A percentile compares a stretch with the other conserved stretches of the same genome.
Evolutionary conservation across 1,140 invertebrate genomes (phyloP).

Genomic region (Temnothorax longispinosus): DNA sequence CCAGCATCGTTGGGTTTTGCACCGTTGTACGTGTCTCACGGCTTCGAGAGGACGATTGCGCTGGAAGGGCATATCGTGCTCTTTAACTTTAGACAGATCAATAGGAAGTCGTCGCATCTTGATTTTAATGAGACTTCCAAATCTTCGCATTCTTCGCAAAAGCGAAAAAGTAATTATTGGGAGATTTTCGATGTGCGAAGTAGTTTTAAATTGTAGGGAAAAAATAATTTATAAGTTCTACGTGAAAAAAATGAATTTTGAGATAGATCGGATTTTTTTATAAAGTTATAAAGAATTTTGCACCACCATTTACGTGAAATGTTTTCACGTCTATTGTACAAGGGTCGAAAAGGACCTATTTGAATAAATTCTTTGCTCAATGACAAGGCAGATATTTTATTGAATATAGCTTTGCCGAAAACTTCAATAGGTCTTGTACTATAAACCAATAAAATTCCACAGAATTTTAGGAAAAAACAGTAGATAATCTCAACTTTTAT

Average conservation of each 20-base stretch:
- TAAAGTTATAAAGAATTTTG: slow-evolving; percentile 23
- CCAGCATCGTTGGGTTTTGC: background rate
- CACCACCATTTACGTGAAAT: background rate
- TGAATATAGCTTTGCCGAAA: background rate
- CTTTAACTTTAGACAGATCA: background rate
- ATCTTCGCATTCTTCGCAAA: background rate
- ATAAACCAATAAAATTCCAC: background rate
- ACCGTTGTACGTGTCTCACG: background rate
- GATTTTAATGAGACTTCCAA: background rate
- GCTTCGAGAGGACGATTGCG: background rate
- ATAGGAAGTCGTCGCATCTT: background rate
- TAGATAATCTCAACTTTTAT: slow-evolving; percentile 1
- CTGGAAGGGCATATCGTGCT: background rate
- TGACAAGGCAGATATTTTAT: background rate
- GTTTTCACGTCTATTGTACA: background rate
- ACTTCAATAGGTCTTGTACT: background rate
- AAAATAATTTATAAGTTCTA: slow-evolving; percentile 4
- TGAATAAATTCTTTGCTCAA: background rate
- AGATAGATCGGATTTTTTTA: slow-evolving; percentile 3
- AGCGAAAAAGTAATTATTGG: background rate
- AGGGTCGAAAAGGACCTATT: background rate
- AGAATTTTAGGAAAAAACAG: background rate
- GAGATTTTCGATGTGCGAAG: background rate
- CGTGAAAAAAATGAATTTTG: background rate
- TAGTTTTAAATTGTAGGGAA: background rate